Evolutionary conservation across 2,888 invertebrate genomes (phyloP).

Genomic region (Hypomecis atomaria): DNA sequence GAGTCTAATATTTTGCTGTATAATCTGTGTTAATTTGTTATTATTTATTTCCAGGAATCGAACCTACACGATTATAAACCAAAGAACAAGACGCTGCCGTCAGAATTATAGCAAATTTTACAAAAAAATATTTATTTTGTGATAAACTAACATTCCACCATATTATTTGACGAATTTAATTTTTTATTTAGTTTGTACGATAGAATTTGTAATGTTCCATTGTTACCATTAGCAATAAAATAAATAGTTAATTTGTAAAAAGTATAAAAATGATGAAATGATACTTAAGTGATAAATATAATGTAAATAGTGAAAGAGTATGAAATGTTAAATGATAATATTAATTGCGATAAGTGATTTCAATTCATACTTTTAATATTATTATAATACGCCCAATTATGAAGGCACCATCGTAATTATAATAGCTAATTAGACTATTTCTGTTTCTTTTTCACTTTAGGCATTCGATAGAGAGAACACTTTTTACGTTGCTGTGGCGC

Average conservation of each 20-base stretch:
- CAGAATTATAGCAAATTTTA: neutral
- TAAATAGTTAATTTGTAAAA: neutral
- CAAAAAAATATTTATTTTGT: conserved; percentile 2
- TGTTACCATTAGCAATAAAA: neutral
- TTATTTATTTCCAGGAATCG: conserved; percentile 52
- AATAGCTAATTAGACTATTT: too few relatives aligned
- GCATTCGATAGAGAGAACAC: too few relatives aligned
- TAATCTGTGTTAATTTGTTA: neutral
- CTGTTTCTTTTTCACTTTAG: too few relatives aligned
- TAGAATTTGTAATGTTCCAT: neutral
- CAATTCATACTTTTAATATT: too few relatives aligned
- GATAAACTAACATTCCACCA: conserved; percentile 26
- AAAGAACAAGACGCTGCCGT: neutral
- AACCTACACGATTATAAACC: conserved; percentile 44
- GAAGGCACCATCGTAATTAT: too few relatives aligned
- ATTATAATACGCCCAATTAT: too few relatives aligned
- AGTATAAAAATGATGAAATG: too few relatives aligned
- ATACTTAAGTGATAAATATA: too few relatives aligned
- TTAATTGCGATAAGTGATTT: neutral
- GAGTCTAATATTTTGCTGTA: neutral
- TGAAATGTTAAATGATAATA: conserved; percentile 1
- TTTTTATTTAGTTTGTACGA: neutral
- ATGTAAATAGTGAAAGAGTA: too few relatives aligned
- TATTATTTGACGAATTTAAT: conserved; percentile 7
- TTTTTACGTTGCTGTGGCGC: too few relatives aligned